A percentile compares a stretch with the other conserved stretches of the same genome.
Evolutionary conservation across 1,140 invertebrate genomes (phyloP).

Genomic region (Heliconius hermathena): DNA sequence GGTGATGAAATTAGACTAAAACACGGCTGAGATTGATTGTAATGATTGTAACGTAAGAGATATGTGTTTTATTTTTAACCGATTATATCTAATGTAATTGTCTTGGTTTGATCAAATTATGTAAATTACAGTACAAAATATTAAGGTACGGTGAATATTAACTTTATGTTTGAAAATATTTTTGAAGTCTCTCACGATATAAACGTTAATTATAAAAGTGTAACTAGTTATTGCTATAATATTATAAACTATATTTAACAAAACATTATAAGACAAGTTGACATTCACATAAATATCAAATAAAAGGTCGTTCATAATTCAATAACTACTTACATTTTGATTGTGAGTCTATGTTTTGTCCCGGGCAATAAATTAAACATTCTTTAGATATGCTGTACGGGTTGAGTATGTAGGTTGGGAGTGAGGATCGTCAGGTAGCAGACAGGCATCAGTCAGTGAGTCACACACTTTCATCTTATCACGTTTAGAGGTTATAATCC

Average conservation of each 20-base stretch:
- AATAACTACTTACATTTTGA: constrained; percentile 19
- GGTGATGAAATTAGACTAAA: constrained; percentile 63
- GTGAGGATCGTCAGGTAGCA: constrained; percentile 59
- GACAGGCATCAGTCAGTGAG: constrained; percentile 69
- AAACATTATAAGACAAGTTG: background rate
- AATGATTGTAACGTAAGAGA: constrained; percentile 39
- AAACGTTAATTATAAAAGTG: background rate
- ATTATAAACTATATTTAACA: background rate
- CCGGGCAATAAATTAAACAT: constrained; percentile 38
- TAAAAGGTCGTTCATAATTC: constrained; percentile 20
- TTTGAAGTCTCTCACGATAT: background rate
- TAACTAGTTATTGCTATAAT: background rate
- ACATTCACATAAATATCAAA: constrained; percentile 16
- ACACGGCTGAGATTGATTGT: constrained; percentile 44
- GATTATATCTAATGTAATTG: constrained; percentile 39
- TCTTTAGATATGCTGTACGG: constrained; percentile 31
- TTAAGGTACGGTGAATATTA: background rate
- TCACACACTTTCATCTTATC: constrained; percentile 64
- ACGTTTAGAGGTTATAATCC: constrained; percentile 68
- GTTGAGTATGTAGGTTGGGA: constrained; percentile 37
- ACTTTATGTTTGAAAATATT: background rate
- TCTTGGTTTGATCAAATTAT: constrained; percentile 36
- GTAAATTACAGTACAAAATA: constrained; percentile 2
- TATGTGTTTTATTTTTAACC: constrained; percentile 40
- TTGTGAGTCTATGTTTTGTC: constrained; percentile 28